Conservation (phyloP, 2,797 vertebrate genomes). For the Coregonus suidteri region DNA sequence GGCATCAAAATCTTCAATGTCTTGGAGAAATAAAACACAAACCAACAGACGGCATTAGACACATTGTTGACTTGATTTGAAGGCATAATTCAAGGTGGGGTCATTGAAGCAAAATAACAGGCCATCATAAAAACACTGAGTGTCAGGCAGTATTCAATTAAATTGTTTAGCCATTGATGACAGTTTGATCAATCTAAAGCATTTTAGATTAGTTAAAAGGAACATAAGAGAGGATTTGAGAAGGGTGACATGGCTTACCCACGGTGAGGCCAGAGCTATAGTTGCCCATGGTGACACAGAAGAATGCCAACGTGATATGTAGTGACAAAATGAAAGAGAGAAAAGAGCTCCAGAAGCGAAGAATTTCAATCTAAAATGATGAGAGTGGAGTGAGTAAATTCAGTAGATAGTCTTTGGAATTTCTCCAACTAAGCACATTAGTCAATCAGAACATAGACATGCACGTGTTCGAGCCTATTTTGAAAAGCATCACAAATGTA, state of each 20-base stretch:
- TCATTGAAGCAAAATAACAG: neutral
- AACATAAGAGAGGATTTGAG: slow-evolving; percentile 19
- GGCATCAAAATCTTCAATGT: slow-evolving; percentile 92
- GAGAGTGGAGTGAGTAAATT: slow-evolving; percentile 53
- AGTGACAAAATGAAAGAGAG: slow-evolving; percentile 62
- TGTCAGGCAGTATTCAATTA: too few relatives aligned
- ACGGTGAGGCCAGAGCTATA: slow-evolving; percentile 71
- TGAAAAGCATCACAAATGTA: neutral
- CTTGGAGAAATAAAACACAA: slow-evolving; percentile 58
- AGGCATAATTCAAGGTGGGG: slow-evolving; percentile 2
- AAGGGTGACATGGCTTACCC: slow-evolving; percentile 60
- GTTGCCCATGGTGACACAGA: slow-evolving; percentile 70
- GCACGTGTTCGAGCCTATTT: neutral
- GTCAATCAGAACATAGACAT: neutral
- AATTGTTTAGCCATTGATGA: too few relatives aligned
- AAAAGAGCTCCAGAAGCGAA: slow-evolving; percentile 54
- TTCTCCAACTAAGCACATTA: neutral
- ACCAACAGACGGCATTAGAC: too few relatives aligned
- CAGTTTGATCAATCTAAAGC: slow-evolving; percentile 2
- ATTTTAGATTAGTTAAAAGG: slow-evolving; percentile 6
- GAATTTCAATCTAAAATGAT: slow-evolving; percentile 59
- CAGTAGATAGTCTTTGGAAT: neutral
- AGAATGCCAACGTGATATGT: slow-evolving; percentile 70
- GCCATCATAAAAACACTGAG: neutral
- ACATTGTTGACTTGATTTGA: too few relatives aligned